Percentiles rank a stretch among this genome's conserved stretches.
phyloP scores from a whole-genome alignment of 2,797 vertebrate genomes.

The Lerista edwardsae region DNA sequence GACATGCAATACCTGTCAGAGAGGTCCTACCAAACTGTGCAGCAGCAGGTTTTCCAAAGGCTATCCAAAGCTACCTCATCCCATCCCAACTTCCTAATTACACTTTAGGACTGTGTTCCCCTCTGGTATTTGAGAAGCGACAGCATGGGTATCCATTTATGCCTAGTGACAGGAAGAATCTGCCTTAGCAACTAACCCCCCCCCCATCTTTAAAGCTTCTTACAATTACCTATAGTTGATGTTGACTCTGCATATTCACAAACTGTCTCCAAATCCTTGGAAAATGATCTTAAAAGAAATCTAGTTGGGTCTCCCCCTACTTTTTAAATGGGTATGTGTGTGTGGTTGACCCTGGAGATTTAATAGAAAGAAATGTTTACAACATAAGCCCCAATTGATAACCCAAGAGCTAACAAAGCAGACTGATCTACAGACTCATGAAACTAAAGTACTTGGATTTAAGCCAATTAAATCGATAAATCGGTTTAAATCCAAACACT shows the following conservation, averaged over 20 bases:
- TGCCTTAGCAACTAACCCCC: not conserved
- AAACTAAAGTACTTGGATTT: constrained; percentile 5
- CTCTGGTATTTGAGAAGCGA: too few species aligned
- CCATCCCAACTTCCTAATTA: not conserved
- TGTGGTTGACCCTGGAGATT: not conserved
- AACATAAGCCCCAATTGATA: not conserved
- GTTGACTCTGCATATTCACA: not conserved
- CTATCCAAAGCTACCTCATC: not conserved
- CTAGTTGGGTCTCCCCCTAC: not conserved
- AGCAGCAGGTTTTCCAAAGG: constrained; percentile 15
- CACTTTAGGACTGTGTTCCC: not conserved
- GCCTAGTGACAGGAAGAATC: not conserved
- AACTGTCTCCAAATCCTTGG: not conserved
- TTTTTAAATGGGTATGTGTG: not conserved
- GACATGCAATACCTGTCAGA: not conserved
- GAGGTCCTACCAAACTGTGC: not conserved
- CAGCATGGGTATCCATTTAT: not conserved
- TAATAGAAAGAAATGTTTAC: not conserved
- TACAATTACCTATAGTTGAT: not conserved
- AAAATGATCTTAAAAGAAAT: not conserved
- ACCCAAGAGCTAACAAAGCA: not conserved
- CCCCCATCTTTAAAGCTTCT: not conserved
- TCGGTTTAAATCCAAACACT: constrained; percentile 23
- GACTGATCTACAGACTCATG: not conserved
- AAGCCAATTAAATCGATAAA: constrained; percentile 25